phyloP scores from a whole-genome alignment of 1,140 invertebrate species.

The Philopotamus ludificatus region DNA sequence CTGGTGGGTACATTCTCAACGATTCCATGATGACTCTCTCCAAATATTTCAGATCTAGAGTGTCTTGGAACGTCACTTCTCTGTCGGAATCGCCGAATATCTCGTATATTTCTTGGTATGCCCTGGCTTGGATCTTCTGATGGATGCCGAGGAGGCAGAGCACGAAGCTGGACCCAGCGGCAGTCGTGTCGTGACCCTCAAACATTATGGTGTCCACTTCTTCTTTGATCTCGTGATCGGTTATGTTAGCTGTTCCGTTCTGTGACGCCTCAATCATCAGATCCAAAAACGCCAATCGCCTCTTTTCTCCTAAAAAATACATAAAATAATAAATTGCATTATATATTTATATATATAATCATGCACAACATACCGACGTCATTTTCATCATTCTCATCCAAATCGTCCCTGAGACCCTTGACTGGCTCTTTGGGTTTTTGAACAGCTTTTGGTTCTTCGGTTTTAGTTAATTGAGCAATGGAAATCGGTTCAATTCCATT shows the following conservation, averaged over 20 bases:
- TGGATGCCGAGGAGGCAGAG: slow-evolving; percentile 78
- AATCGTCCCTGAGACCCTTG: slow-evolving; percentile 64
- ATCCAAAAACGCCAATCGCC: slow-evolving; percentile 81
- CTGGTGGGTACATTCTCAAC: slow-evolving; percentile 80
- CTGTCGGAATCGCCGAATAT: slow-evolving; percentile 80
- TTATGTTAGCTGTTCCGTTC: slow-evolving; percentile 59
- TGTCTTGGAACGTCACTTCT: slow-evolving; percentile 72
- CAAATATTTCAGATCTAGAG: slow-evolving; percentile 78
- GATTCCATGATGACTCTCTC: slow-evolving; percentile 83
- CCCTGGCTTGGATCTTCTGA: slow-evolving; percentile 71
- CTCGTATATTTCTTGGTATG: slow-evolving; percentile 77
- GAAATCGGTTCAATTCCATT: slow-evolving; percentile 51
- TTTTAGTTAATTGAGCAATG: slow-evolving; percentile 7
- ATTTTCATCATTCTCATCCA: slow-evolving; percentile 72
- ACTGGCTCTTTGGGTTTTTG: slow-evolving; percentile 48
- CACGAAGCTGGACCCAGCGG: slow-evolving; percentile 81
- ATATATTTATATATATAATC: background rate
- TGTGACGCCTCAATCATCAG: slow-evolving; percentile 71
- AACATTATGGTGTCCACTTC: slow-evolving; percentile 89
- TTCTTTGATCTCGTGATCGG: slow-evolving; percentile 78
- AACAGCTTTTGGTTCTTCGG: slow-evolving; percentile 44
- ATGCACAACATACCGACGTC: slow-evolving; percentile 58
- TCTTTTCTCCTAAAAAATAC: slow-evolving; percentile 61
- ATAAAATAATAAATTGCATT: background rate
- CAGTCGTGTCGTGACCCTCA: slow-evolving; percentile 89